A percentile compares a stretch with the other conserved stretches of the same genome.
phyloP scores from a whole-genome alignment of 2,113 vertebrate genomes.

The human (Homo sapiens) region GRCh38 chr1:167596001-167596500 shows the following conservation, averaged over 20 bases:
- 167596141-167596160: neutral
- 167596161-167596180: neutral
- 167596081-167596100: neutral
- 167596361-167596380: neutral
- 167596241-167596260: neutral
- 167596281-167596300: neutral
- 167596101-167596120: neutral
- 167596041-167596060: neutral
- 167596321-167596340: neutral
- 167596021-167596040: rapidly evolving
- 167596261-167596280: neutral
- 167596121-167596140: neutral
- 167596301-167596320: neutral
- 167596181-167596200: neutral
- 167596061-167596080: neutral
- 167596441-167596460: neutral
- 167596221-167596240: neutral
- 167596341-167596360: neutral
- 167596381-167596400: neutral
- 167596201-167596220: neutral
- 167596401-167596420: neutral
- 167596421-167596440: neutral
- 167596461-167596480: neutral
- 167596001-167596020: neutral
- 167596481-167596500: neutral